A percentile compares a stretch with the other conserved stretches of the same genome.
phyloP scores from a whole-genome alignment of 1,140 invertebrate species.

The Mactra quadrangularis region DNA sequence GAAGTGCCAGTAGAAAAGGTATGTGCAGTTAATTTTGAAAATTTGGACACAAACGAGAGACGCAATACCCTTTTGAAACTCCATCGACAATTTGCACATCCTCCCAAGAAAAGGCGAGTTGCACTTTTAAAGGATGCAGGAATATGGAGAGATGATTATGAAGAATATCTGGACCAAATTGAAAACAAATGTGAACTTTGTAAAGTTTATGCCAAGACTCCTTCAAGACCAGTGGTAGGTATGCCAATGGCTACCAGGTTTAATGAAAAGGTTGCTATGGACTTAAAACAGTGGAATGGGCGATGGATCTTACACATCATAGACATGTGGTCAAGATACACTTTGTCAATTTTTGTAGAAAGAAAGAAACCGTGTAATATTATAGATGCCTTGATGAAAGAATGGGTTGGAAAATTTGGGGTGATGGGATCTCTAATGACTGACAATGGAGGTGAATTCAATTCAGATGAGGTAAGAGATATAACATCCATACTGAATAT shows the following conservation, averaged over 20 bases:
- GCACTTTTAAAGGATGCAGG: constrained; percentile 62
- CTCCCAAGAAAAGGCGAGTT: constrained; percentile 55
- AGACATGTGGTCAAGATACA: constrained; percentile 66
- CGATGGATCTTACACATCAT: constrained; percentile 66
- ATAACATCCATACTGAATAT: constrained; percentile 63
- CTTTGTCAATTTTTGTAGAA: constrained; percentile 53
- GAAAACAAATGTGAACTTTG: constrained; percentile 59
- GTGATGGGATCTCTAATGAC: constrained; percentile 61
- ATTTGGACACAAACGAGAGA: constrained; percentile 39
- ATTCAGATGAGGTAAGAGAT: constrained; percentile 64
- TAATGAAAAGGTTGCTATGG: constrained; percentile 65
- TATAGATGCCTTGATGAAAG: constrained; percentile 63
- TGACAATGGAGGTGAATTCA: constrained; percentile 66
- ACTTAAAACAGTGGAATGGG: constrained; percentile 58
- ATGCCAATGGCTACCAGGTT: constrained; percentile 64
- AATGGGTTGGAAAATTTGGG: constrained; percentile 64
- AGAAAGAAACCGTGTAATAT: constrained; percentile 58
- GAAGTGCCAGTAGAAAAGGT: constrained; percentile 50
- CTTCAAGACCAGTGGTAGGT: constrained; percentile 56
- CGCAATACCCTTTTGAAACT: constrained; percentile 49
- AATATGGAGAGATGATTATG: constrained; percentile 58
- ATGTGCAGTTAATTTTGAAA: constrained; percentile 32
- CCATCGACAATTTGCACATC: constrained; percentile 67
- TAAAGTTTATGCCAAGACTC: constrained; percentile 58
- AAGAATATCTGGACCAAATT: constrained; percentile 46